A percentile compares a stretch with the other conserved stretches of the same genome.
Conservation (phyloP, 2,888 invertebrate species). For the Eurytoma adleriae region DNA sequence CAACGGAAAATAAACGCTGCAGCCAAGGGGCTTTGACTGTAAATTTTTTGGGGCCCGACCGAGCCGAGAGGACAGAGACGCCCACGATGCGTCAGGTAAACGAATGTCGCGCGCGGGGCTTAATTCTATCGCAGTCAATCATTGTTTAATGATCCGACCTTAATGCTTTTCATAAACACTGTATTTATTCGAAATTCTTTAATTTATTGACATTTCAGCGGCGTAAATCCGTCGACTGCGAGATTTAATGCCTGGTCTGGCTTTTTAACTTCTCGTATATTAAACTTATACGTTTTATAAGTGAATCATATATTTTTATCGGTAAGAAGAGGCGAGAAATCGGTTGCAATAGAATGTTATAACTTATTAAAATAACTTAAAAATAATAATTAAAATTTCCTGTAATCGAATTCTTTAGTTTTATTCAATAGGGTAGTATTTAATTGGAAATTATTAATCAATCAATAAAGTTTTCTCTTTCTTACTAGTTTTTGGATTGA, state of each 20-base stretch:
- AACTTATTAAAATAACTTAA: too few relatives aligned
- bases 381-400: too few relatives aligned
- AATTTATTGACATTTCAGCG: slow-evolving; percentile 44
- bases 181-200: slow-evolving; percentile 52
- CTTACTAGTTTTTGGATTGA: too few relatives aligned
- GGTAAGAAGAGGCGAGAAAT: too few relatives aligned
- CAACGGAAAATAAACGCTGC: slow-evolving; percentile 66
- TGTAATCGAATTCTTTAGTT: too few relatives aligned
- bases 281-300: too few relatives aligned
- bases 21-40: slow-evolving; percentile 66
- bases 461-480: too few relatives aligned
- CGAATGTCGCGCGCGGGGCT: slow-evolving; percentile 45
- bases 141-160: slow-evolving; percentile 54
- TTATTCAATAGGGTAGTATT: too few relatives aligned
- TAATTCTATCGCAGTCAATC: slow-evolving; percentile 57
- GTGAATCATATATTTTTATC: too few relatives aligned
- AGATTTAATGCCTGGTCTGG: slow-evolving; percentile 38
- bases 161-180: slow-evolving; percentile 54
- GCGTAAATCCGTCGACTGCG: slow-evolving; percentile 38
- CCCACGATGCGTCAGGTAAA: slow-evolving; percentile 46
- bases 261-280: slow-evolving; percentile 2
- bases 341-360: too few relatives aligned
- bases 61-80: slow-evolving; percentile 64
- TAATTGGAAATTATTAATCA: too few relatives aligned
- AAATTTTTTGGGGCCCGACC: slow-evolving; percentile 64